Evolutionary conservation across 2,888 invertebrate genomes (phyloP).

Genomic region (Lepidocyrtoides sp.): DNA sequence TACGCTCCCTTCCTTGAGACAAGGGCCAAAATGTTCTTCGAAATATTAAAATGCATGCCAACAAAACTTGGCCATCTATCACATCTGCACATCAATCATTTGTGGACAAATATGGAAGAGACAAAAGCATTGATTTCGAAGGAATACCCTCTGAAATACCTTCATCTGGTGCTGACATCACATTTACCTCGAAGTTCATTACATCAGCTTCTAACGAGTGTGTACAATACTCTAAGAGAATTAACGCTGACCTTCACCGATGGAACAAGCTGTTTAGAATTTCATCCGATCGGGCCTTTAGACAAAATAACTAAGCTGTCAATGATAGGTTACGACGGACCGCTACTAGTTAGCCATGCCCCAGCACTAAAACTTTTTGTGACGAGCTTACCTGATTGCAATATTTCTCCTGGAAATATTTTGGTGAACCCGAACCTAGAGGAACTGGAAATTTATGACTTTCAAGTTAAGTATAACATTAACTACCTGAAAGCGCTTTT

Average conservation of each 20-base stretch:
- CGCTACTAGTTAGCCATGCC: slow-evolving; percentile 58
- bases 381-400: slow-evolving; percentile 72
- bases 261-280: slow-evolving; percentile 73
- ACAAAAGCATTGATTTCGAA: slow-evolving; percentile 47
- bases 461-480: slow-evolving; percentile 64
- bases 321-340: slow-evolving; percentile 78
- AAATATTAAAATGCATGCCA: slow-evolving; percentile 68
- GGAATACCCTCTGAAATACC: slow-evolving; percentile 70
- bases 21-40: slow-evolving; percentile 75
- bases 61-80: slow-evolving; percentile 34
- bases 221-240: slow-evolving; percentile 63
- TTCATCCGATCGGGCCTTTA: slow-evolving; percentile 75
- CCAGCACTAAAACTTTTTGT: slow-evolving; percentile 68
- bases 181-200: slow-evolving; percentile 39
- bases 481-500: slow-evolving; percentile 57
- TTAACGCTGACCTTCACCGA: slow-evolving; percentile 76
- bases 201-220: slow-evolving; percentile 44
- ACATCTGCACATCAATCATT: slow-evolving; percentile 76
- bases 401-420: slow-evolving; percentile 51
- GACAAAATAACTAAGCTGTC: slow-evolving; percentile 67
- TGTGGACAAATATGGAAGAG: slow-evolving; percentile 59
- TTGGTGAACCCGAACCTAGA: slow-evolving; percentile 54
- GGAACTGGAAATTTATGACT: slow-evolving; percentile 78
- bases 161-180: slow-evolving; percentile 72
- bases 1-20: slow-evolving; percentile 74